phyloP scores from a whole-genome alignment of 2,888 invertebrate species.

The Melinaea menophilus region DNA sequence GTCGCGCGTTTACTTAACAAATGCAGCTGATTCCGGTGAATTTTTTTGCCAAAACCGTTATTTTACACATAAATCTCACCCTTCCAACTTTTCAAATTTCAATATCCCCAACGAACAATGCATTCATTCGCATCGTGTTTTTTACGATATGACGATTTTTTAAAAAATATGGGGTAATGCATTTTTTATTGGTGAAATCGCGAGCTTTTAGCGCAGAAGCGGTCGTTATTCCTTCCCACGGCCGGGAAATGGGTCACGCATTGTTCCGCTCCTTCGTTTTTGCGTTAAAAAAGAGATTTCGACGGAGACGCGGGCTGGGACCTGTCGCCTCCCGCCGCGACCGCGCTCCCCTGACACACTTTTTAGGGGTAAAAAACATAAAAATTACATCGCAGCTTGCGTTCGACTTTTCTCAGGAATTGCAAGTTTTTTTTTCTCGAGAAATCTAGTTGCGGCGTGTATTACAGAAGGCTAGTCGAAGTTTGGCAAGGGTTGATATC shows the following conservation, averaged over 20 bases:
- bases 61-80: constrained; percentile 74
- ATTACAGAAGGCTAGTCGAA: constrained; percentile 51
- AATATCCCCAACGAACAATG: constrained; percentile 62
- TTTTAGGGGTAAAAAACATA: constrained; percentile 71
- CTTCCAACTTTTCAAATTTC: constrained; percentile 54
- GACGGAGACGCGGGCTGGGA: constrained; percentile 58
- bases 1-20: constrained; percentile 31
- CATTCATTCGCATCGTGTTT: constrained; percentile 48
- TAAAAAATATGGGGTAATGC: constrained; percentile 75
- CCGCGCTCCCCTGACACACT: constrained; percentile 69
- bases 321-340: constrained; percentile 48
- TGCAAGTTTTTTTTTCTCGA: constrained; percentile 50
- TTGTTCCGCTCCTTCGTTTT: constrained; percentile 70
- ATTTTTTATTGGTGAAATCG: constrained; percentile 69
- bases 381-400: constrained; percentile 72
- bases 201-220: constrained; percentile 55
- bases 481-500: constrained; percentile 39
- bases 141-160: constrained; percentile 58
- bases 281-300: constrained; percentile 73
- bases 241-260: constrained; percentile 75
- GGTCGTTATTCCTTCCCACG: constrained; percentile 77
- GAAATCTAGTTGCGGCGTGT: constrained; percentile 63
- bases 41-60: constrained; percentile 71
- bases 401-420: constrained; percentile 67
- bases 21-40: constrained; percentile 59